phyloP scores from a whole-genome alignment of 2,888 invertebrate genomes.

The Xestia xanthographa region DNA sequence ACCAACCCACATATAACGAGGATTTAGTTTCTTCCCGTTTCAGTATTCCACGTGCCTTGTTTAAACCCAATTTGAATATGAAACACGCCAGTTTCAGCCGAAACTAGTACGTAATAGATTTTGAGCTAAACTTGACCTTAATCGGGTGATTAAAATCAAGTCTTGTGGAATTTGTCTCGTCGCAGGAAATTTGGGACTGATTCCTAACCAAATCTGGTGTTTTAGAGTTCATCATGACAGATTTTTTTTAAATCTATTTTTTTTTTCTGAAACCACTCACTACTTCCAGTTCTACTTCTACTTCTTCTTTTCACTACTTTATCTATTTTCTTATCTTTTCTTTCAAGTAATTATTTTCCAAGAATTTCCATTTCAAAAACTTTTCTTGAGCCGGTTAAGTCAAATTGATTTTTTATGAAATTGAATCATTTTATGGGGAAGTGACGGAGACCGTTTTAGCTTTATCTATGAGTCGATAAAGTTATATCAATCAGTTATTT shows the following conservation, averaged over 20 bases:
- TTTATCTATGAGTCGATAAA: not conserved
- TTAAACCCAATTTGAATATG: not conserved
- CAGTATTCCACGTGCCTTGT: not conserved
- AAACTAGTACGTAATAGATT: constrained; percentile 18
- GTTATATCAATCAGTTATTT: not conserved
- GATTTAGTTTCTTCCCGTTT: not conserved
- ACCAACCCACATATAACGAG: not conserved
- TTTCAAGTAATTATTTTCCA: not conserved
- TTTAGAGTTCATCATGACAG: not conserved
- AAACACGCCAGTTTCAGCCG: not conserved
- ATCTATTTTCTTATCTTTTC: not conserved
- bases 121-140: constrained; percentile 5
- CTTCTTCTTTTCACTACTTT: not conserved
- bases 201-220: not conserved
- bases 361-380: not conserved
- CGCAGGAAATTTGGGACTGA: not conserved
- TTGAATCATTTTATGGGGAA: not conserved
- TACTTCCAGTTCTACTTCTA: too few species aligned
- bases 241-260: not conserved
- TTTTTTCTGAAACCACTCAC: too few species aligned
- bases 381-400: not conserved
- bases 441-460: not conserved
- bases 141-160: not conserved
- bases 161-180: not conserved
- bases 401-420: not conserved